A percentile compares a stretch with the other conserved stretches of the same genome.
phyloP scores from a whole-genome alignment of 2,113 vertebrate genomes.

The Solea senegalensis region DNA sequence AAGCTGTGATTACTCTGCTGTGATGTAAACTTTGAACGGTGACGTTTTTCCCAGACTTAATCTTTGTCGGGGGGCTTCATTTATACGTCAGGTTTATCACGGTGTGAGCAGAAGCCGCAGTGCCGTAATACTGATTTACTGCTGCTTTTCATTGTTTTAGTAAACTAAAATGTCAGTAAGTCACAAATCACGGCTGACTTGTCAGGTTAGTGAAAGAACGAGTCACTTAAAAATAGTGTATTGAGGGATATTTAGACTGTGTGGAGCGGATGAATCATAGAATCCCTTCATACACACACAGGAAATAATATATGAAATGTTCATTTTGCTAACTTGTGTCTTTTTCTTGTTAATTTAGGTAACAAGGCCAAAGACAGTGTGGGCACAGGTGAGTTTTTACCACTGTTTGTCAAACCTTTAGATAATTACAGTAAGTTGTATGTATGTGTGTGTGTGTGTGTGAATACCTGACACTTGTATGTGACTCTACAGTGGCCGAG shows the following conservation, averaged over 20 bases:
- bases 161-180: neutral
- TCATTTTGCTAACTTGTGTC: neutral
- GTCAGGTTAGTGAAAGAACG: neutral
- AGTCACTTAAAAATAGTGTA: no score
- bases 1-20: conserved; percentile 1
- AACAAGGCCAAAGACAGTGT: conserved; percentile 96
- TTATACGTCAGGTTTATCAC: no score
- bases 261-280: no score
- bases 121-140: no score
- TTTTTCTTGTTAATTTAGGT: conserved; percentile 79
- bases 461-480: conserved; percentile 30
- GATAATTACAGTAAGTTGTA: neutral
- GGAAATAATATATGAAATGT: neutral
- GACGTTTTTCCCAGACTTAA: neutral
- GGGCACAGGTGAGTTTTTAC: conserved; percentile 87
- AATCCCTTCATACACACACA: neutral
- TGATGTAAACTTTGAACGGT: neutral
- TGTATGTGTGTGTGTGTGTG: conserved; percentile 21
- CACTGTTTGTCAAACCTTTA: neutral
- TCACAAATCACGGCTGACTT: no score
- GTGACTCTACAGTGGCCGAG: conserved; percentile 88
- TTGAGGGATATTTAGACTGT: no score
- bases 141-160: no score
- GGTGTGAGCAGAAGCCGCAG: no score
- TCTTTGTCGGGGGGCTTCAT: neutral